Evolutionary conservation across 2,797 vertebrate genomes (phyloP).

Genomic region (Holocentrus rufus): DNA sequence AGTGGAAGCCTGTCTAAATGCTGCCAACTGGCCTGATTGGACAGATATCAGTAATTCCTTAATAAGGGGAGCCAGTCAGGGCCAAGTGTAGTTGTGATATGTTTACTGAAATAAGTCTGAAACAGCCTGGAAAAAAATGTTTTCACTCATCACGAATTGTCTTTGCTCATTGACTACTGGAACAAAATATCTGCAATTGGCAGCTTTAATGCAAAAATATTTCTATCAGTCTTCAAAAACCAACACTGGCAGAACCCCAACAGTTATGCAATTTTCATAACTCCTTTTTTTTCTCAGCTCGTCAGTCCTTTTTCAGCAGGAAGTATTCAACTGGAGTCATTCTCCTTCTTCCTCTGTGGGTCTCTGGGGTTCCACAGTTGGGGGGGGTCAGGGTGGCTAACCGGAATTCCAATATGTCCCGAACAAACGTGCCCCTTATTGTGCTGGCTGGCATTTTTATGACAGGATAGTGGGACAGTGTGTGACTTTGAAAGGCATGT

Average conservation of each 20-base stretch:
- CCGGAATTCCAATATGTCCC: conserved; percentile 56
- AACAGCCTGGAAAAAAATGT: too few species aligned
- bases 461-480: conserved; percentile 60
- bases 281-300: conserved; percentile 19
- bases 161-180: too few species aligned
- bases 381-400: conserved; percentile 49
- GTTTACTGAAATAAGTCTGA: too few species aligned
- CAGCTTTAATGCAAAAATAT: too few species aligned
- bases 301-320: conserved; percentile 24
- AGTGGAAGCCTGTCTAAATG: too few species aligned
- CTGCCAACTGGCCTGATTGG: too few species aligned
- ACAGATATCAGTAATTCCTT: too few species aligned
- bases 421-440: conserved; percentile 68
- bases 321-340: conserved; percentile 57
- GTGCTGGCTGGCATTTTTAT: conserved; percentile 71
- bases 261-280: conserved; percentile 9
- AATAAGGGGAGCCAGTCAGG: too few species aligned
- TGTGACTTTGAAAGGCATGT: conserved; percentile 64
- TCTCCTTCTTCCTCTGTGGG: conserved; percentile 60
- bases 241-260: neutral
- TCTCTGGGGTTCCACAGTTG: conserved; percentile 49
- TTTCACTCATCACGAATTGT: too few species aligned
- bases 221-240: neutral
- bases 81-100: too few species aligned
- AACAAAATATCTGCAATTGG: too few species aligned